Percentiles rank a stretch among this genome's conserved stretches.
Evolutionary conservation across 1,140 invertebrate species (phyloP).

Genomic region (Cotesia typhae): DNA sequence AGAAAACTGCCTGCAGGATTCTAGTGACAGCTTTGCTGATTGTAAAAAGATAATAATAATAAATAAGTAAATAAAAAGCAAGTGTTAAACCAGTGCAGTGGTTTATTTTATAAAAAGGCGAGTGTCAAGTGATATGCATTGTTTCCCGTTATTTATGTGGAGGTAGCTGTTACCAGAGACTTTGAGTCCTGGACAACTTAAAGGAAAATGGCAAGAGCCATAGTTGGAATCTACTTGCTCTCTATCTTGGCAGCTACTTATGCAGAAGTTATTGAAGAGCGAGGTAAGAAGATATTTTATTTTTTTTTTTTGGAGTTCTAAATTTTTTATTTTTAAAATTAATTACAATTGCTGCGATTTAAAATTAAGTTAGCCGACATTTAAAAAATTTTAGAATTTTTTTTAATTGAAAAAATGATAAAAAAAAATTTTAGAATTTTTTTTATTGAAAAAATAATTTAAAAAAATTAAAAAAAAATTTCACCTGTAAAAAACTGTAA

Average conservation of each 20-base stretch:
- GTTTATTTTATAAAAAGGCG: not conserved
- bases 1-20: no score
- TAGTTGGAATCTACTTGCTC: conserved; percentile 47
- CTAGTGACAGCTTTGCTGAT: no score
- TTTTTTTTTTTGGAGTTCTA: no score
- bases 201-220: conserved; percentile 48
- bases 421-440: no score
- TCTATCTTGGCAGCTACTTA: conserved; percentile 44
- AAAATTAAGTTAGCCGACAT: no score
- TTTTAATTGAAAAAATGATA: no score
- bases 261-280: conserved; percentile 60
- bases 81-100: conserved; percentile 44
- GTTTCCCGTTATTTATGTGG: conserved; percentile 48
- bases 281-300: conserved; percentile 49
- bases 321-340: no score
- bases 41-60: not conserved
- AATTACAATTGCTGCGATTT: no score
- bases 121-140: conserved; percentile 48
- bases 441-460: no score
- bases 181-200: conserved; percentile 43
- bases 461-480: no score
- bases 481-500: no score
- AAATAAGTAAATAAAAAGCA: not conserved
- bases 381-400: no score
- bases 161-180: conserved; percentile 43